phyloP scores from a whole-genome alignment of 1,140 invertebrate species.

The Amyelois transitella region DNA sequence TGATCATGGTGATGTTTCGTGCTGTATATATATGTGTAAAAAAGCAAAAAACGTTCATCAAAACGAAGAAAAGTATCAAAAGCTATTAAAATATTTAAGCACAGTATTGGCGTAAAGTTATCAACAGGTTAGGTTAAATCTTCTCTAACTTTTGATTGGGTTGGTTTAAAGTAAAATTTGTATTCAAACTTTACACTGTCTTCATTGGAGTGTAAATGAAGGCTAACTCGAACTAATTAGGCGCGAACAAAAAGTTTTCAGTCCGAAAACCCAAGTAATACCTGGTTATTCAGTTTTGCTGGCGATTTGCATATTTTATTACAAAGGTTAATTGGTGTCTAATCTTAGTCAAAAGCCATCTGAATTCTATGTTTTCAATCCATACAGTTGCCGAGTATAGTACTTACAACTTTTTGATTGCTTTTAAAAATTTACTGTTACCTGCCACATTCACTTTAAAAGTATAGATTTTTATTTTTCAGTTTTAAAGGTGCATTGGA shows the following conservation, averaged over 20 bases:
- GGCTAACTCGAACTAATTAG: constrained; percentile 33
- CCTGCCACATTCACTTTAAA: no score
- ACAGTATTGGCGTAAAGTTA: constrained; percentile 1
- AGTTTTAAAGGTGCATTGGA: no score
- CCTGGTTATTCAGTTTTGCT: background rate
- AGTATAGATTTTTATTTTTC: no score
- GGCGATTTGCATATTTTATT: constrained; percentile 3
- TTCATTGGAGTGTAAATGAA: constrained; percentile 47
- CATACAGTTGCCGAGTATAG: no score
- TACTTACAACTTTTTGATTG: no score
- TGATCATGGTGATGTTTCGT: no score
- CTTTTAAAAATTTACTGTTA: no score
- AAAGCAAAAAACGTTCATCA: no score
- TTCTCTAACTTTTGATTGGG: constrained; percentile 39
- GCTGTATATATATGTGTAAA: no score
- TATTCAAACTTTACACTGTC: constrained; percentile 34
- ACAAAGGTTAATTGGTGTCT: background rate
- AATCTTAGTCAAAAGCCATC: no score
- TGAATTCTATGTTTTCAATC: no score
- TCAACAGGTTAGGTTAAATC: constrained; percentile 29
- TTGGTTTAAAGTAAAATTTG: constrained; percentile 39
- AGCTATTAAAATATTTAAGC: background rate
- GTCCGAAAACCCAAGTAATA: background rate
- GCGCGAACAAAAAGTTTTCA: constrained; percentile 13
- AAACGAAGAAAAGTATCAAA: background rate